Conservation (phyloP, 2,797 vertebrate genomes). For the Gambusia yucatana region DNA sequence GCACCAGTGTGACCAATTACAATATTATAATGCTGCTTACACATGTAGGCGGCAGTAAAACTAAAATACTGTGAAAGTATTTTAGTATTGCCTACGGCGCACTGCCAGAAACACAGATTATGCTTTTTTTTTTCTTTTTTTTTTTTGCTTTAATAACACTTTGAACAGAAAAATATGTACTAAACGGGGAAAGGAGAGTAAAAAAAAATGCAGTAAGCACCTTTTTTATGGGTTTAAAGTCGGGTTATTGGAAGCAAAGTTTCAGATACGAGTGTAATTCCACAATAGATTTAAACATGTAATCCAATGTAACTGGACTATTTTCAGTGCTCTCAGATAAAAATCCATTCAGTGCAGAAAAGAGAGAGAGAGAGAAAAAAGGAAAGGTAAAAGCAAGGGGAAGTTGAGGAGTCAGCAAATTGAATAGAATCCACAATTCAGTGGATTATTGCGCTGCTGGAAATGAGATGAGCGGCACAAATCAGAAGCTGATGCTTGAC, state of each 20-base stretch:
- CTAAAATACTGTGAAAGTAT: not conserved
- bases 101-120: conserved; percentile 2
- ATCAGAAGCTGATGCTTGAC: conserved; percentile 63
- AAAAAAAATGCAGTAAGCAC: not conserved
- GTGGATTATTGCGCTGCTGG: conserved; percentile 46
- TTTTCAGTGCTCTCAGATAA: conserved; percentile 14
- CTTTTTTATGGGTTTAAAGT: not conserved
- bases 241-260: not conserved
- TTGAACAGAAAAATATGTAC: not conserved
- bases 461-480: conserved; percentile 56
- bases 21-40: not conserved
- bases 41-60: conserved; percentile 7
- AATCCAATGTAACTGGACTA: conserved; percentile 15
- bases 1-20: conserved; percentile 7
- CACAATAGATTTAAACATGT: not conserved
- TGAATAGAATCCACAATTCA: conserved; percentile 43
- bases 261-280: not conserved
- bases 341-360: not conserved
- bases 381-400: not conserved
- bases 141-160: not conserved
- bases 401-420: conserved; percentile 47
- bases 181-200: not conserved
- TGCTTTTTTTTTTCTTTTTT: not conserved
- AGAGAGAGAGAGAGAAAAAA: not conserved
- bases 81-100: not conserved